phyloP scores from a whole-genome alignment of 1,140 invertebrate species.

The Diorhabda sublineata region DNA sequence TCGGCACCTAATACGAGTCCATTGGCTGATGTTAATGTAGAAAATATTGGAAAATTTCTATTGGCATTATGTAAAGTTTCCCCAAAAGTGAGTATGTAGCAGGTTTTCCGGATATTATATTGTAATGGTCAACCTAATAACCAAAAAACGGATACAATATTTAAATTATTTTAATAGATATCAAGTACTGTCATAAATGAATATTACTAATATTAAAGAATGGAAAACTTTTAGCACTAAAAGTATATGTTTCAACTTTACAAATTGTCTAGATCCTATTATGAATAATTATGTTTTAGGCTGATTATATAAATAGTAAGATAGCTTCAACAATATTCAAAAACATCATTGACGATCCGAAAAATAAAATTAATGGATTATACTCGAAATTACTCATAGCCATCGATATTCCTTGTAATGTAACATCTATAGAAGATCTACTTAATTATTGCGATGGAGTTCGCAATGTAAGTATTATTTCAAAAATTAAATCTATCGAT shows the following conservation, averaged over 20 bases:
- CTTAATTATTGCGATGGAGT: slow-evolving; percentile 21
- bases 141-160: no score
- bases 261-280: not conserved
- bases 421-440: slow-evolving; percentile 19
- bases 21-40: slow-evolving; percentile 24
- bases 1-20: slow-evolving; percentile 28
- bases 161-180: no score
- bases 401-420: slow-evolving; percentile 21
- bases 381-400: slow-evolving; percentile 26
- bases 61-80: slow-evolving; percentile 29
- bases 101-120: no score
- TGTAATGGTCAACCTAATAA: no score
- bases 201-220: no score
- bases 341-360: slow-evolving; percentile 24
- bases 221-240: no score
- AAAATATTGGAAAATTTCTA: slow-evolving; percentile 31
- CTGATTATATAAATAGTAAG: slow-evolving; percentile 20
- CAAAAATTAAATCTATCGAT: slow-evolving; percentile 32
- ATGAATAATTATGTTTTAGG: slow-evolving; percentile 15
- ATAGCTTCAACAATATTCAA: slow-evolving; percentile 25
- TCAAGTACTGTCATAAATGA: no score
- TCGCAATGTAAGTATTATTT: slow-evolving; percentile 27
- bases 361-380: slow-evolving; percentile 14
- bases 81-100: slow-evolving; percentile 18
- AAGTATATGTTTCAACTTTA: not conserved